Evolutionary conservation across 1,140 invertebrate genomes (phyloP), one percentile per base, ranked within the genome.

Genomic region (Mya arenaria): DNA sequence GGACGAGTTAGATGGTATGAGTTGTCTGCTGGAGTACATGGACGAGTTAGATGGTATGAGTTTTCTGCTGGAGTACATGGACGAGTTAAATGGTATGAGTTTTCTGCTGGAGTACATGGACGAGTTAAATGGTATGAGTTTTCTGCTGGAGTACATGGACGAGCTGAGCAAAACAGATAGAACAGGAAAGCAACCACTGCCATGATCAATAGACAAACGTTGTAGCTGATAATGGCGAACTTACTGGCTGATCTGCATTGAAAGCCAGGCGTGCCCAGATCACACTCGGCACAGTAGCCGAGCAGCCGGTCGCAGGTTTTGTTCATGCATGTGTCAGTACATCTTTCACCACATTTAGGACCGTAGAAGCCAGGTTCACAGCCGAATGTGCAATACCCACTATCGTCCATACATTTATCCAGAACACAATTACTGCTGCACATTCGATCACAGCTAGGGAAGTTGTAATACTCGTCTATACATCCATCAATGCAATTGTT

Each of bases 401-500:
- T 48, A 4, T 5, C n/a, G 34, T 68, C 75, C 25, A 56, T n/a
- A 30, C 75, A 79, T 36, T 30, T 23, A 25, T 36, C 39, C 23
- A 68, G 17, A 1, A 48, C 5, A 25, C 75, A 79, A 2, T 30
- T 62, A 1, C 1, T 13, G n/a, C 68, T 62, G 36, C 75, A 79
- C 0, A 23, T 10, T 10, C 37, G 55, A 25, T 79, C 75, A 39
- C 75, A 79, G 32, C 23, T 48, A 17, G 6, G 17, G 28, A 60
- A 52, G 48, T 52, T 62, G 37, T 60, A 79, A 28, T 66, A 79
- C 19, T 66, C 34, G 19, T 68, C 48, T 0, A 79, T 34, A 36
- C 75, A 79, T 39, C 75, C 75, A 19, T 79, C 75, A 2, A 79
- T 63, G 44, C 75, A 79, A n/a, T 39, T 34, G 48, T 79, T 79